Evolutionary conservation across 1,140 invertebrate genomes (phyloP).

Genomic region (Cydia strobilella): DNA sequence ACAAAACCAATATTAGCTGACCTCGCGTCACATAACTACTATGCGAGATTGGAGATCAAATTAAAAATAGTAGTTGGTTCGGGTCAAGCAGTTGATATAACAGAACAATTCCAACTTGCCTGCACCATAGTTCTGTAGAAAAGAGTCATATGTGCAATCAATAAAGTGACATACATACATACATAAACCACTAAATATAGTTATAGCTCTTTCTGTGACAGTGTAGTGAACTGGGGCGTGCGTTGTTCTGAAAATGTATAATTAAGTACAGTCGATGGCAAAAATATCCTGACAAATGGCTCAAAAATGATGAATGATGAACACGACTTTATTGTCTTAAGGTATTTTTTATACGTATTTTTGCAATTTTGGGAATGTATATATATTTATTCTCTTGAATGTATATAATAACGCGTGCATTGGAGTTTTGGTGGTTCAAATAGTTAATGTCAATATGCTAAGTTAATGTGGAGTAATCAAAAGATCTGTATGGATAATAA

Average conservation of each 20-base stretch:
- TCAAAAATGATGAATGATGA: no score
- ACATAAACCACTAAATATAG: not conserved
- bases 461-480: no score
- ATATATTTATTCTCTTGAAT: no score
- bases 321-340: no score
- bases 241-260: not conserved
- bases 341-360: no score
- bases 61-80: not conserved
- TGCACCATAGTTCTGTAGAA: not conserved
- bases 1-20: not conserved
- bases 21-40: not conserved
- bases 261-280: no score
- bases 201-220: not conserved
- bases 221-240: not conserved
- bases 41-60: not conserved
- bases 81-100: not conserved
- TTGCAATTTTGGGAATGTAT: no score
- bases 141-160: not conserved
- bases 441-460: not conserved
- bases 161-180: no score
- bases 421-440: not conserved
- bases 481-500: no score
- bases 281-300: no score
- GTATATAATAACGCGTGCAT: not conserved
- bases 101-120: not conserved